Evolutionary conservation across 2,113 vertebrate species (phyloP), one percentile per base, ranked within the genome.

Genomic region (Oncorhynchus mykiss): DNA sequence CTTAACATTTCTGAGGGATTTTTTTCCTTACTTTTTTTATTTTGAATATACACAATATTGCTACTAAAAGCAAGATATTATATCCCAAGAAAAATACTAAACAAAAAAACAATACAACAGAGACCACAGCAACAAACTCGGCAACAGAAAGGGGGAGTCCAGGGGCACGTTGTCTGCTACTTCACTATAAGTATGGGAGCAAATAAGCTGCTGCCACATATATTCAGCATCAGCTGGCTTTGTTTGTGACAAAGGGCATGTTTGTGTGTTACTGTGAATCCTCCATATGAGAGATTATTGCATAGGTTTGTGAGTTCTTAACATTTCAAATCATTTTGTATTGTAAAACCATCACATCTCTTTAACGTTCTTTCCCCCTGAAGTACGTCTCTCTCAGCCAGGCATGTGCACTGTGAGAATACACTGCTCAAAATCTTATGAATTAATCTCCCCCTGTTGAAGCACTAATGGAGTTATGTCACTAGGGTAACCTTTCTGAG

Each of bases 241-340:
- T 80, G 78, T 73, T 84, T 82, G 77, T 88, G 81, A 77, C 74
- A 81, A 89, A 86, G 84, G 86, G 85, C 84, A 72, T 79, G 51
- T 87, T 83, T 90, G 67, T 82, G 79, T 89, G 90, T 92, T 86
- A 87, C 88, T 81, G 79, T 91, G 86, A 87, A 91, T 87, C 88
- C 85, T 89, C 89, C 82, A 73, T 80, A 69, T 82, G 84, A 82
- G 84, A 88, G 80, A 90, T 91, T 93, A 93, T 94, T 94, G 93
- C 93, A 94, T 94, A 94, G 93, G 93, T 93, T 92, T 86, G 74
- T 81, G 91, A 93, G 89, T 89, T 91, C 82, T 91, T 91, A 89
- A 91, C 83, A 89, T 88, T 90, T 85, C 88, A 91, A 78, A 86
- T 89, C 77, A 86, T 87, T 86, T 90, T 87, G 91, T 87, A 90